A percentile compares a stretch with the other conserved stretches of the same genome.
These are phyloP conservation scores for Eristalis intricaria DNA, from an alignment of 2,888 invertebrate genomes.

Conservation along the genomic window DNA sequence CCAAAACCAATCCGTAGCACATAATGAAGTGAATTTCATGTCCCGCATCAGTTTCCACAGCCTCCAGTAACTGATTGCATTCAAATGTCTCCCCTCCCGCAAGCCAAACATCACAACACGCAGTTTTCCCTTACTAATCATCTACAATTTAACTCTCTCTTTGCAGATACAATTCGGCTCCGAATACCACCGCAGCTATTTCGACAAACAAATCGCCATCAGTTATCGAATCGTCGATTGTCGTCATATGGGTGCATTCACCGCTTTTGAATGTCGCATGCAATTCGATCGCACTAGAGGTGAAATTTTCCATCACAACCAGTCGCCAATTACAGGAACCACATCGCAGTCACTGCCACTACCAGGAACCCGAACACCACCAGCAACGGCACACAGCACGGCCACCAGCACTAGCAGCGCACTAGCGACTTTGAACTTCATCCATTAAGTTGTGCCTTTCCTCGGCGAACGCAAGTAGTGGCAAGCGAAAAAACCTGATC, in stretches of 20 bases:
- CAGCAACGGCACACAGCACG: conserved; percentile 2
- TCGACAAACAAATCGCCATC: conserved; percentile 3
- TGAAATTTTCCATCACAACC: conserved; percentile 62
- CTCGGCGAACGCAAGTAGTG: conserved; percentile 3
- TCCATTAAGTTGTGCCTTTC: neutral
- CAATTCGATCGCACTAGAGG: conserved; percentile 57
- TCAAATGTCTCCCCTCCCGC: no score
- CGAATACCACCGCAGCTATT: neutral
- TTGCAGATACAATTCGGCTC: conserved; percentile 1
- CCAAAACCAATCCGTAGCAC: no score
- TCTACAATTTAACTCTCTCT: neutral
- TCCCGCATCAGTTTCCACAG: no score
- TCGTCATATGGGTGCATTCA: conserved; percentile 59
- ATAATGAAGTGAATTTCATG: no score
- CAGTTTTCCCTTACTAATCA: neutral
- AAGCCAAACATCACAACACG: neutral
- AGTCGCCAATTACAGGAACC: conserved; percentile 48
- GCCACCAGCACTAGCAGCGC: conserved; percentile 13
- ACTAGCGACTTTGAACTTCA: conserved; percentile 20
- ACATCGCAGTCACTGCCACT: conserved; percentile 14
- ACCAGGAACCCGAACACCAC: conserved; percentile 25
- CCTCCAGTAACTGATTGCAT: no score
- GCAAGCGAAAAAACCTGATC: conserved; percentile 48
- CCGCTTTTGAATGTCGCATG: conserved; percentile 50
- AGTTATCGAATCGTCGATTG: conserved; percentile 19